Conservation (phyloP, 1,140 invertebrate species). For the Drosophila novamexicana region DNA sequence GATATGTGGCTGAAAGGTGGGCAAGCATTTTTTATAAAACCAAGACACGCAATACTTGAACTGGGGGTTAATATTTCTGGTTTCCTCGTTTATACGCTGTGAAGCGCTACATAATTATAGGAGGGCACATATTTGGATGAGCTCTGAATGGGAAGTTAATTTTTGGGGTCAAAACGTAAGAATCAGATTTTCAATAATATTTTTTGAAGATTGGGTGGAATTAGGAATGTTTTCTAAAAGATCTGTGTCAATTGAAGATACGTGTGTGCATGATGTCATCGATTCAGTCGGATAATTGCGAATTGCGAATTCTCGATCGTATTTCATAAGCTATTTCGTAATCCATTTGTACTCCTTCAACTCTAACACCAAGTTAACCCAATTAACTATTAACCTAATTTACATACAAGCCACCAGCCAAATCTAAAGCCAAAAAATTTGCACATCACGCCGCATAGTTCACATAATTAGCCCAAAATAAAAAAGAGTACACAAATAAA, state of each 20-base stretch:
- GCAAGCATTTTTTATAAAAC: constrained; percentile 51
- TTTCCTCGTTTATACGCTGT: constrained; percentile 45
- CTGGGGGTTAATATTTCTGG: constrained; percentile 57
- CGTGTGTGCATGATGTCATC: too few relatives aligned
- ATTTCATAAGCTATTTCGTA: constrained; percentile 17
- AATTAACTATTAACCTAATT: constrained; percentile 76
- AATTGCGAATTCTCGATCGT: too few relatives aligned
- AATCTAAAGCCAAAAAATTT: constrained; percentile 43
- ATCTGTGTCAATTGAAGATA: too few relatives aligned
- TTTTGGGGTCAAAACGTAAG: background rate
- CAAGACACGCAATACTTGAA: constrained; percentile 58
- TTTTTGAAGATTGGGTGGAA: too few relatives aligned
- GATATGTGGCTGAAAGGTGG: constrained; percentile 52
- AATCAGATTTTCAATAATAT: background rate
- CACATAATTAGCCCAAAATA: constrained; percentile 62
- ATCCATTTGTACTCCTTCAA: background rate
- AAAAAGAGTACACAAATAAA: constrained; percentile 9
- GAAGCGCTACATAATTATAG: constrained; percentile 55
- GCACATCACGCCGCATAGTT: constrained; percentile 64
- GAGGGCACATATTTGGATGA: constrained; percentile 4
- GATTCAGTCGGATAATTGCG: too few relatives aligned
- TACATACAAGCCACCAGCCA: constrained; percentile 43
- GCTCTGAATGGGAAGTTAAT: background rate
- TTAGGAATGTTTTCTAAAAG: too few relatives aligned
- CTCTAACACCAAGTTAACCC: constrained; percentile 49